A percentile compares a stretch with the other conserved stretches of the same genome.
Evolutionary conservation across 2,113 vertebrate genomes (phyloP).

Genomic region (Pachypanchax playfairii): DNA sequence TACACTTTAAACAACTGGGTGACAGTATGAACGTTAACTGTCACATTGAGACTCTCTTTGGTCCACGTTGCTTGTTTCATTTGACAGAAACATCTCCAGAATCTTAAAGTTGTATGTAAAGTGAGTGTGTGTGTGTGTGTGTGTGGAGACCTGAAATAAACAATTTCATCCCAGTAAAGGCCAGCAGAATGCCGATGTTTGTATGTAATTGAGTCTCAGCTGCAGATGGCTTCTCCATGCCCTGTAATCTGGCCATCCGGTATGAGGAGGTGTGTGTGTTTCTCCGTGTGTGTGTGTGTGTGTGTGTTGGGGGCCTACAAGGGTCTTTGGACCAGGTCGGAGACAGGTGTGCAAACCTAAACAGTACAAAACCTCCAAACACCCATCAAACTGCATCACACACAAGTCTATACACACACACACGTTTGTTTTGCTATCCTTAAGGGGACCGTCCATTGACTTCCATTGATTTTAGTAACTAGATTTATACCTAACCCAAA

Average conservation of each 20-base stretch:
- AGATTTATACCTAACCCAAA: too few relatives aligned
- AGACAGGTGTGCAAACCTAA: slow-evolving; percentile 70
- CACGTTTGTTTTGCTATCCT: too few relatives aligned
- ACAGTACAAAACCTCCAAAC: slow-evolving; percentile 59
- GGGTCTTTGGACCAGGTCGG: slow-evolving; percentile 61
- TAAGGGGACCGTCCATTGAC: too few relatives aligned
- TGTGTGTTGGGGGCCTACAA: slow-evolving; percentile 36
- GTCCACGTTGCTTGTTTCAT: background rate
- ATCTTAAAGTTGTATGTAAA: slow-evolving; percentile 20
- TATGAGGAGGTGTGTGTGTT: slow-evolving; percentile 37
- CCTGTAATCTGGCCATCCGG: slow-evolving; percentile 77
- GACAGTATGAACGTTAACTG: background rate
- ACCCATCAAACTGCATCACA: slow-evolving; percentile 32
- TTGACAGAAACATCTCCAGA: background rate
- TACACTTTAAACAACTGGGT: too few relatives aligned
- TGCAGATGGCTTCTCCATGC: slow-evolving; percentile 73
- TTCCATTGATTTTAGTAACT: too few relatives aligned
- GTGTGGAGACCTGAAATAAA: slow-evolving; percentile 65
- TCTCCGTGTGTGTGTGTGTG: slow-evolving; percentile 20
- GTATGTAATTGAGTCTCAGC: slow-evolving; percentile 74
- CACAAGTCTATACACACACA: background rate
- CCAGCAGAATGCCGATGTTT: slow-evolving; percentile 74
- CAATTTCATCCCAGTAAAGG: slow-evolving; percentile 64
- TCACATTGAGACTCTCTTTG: slow-evolving; percentile 1
- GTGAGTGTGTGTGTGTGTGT: slow-evolving; percentile 37